Percentiles rank a stretch among this genome's conserved stretches.
Conservation (phyloP, 2,797 vertebrate species). For the Silurus lanzhouensis region DNA sequence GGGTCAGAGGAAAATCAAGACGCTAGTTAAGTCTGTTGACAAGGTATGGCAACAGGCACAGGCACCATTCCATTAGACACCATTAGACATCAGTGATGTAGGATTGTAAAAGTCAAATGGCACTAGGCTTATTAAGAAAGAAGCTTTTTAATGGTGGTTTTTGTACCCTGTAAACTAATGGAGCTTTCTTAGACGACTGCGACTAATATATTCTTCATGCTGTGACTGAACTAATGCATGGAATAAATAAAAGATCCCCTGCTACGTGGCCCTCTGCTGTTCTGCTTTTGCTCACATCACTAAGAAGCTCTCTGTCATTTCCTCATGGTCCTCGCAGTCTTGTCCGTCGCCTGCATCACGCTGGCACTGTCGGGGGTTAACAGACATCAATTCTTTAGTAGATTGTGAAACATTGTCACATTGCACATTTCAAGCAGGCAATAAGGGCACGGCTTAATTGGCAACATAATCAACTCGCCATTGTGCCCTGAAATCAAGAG, state of each 20-base stretch:
- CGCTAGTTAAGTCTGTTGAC: slow-evolving; percentile 93
- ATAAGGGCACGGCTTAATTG: not conserved
- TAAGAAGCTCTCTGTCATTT: not conserved
- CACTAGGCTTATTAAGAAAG: not conserved
- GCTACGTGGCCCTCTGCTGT: not conserved
- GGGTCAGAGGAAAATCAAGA: slow-evolving; percentile 88
- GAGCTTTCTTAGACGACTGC: not conserved
- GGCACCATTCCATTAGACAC: not conserved
- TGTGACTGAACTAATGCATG: not conserved
- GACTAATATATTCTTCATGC: not conserved
- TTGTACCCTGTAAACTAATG: not conserved
- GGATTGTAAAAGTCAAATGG: not conserved
- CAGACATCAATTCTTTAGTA: not conserved
- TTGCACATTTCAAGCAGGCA: too few species aligned
- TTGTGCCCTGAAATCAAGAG: not conserved
- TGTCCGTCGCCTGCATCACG: not conserved
- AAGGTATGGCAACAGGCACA: slow-evolving; percentile 81
- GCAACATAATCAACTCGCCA: not conserved
- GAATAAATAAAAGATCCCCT: not conserved
- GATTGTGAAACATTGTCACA: not conserved
- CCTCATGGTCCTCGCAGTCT: not conserved
- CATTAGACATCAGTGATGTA: not conserved
- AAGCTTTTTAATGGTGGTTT: not conserved
- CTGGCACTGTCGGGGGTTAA: not conserved
- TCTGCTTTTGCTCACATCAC: not conserved